A percentile compares a stretch with the other conserved stretches of the same genome.
phyloP scores from a whole-genome alignment of 2,888 invertebrate genomes.

The Poecilus cupreus region DNA sequence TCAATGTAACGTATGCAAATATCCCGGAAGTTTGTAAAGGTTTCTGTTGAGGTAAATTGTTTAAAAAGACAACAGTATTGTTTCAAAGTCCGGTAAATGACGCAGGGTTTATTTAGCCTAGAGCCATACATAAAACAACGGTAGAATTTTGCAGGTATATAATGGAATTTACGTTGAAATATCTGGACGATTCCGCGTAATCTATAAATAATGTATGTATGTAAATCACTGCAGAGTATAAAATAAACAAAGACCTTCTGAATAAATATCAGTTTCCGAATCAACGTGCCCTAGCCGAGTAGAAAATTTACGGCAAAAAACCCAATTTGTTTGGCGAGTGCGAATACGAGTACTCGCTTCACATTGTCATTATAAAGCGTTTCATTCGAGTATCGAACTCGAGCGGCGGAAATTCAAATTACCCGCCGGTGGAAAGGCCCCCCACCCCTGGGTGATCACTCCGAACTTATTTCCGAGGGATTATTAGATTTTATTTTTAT shows the following conservation, averaged over 20 bases:
- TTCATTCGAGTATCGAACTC: slow-evolving; percentile 24
- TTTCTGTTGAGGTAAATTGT: no score
- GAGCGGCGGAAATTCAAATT: slow-evolving; percentile 43
- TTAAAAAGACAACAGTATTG: no score
- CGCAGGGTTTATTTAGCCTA: not conserved
- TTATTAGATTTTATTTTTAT: slow-evolving; percentile 60
- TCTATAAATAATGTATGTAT: slow-evolving; percentile 56
- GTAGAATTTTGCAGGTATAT: slow-evolving; percentile 3
- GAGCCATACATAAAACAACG: slow-evolving; percentile 10
- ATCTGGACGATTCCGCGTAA: slow-evolving; percentile 33
- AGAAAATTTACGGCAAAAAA: slow-evolving; percentile 36
- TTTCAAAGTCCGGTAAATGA: not conserved
- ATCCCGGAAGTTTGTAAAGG: no score
- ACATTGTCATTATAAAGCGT: slow-evolving; percentile 53
- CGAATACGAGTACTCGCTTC: not conserved
- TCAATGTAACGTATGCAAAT: no score
- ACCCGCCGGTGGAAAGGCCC: not conserved
- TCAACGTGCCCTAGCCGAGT: slow-evolving; percentile 39
- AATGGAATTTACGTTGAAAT: not conserved
- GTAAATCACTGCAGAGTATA: slow-evolving; percentile 45
- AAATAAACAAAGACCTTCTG: slow-evolving; percentile 54
- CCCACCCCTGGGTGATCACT: not conserved
- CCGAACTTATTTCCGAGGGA: slow-evolving; percentile 53
- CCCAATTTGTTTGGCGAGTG: slow-evolving; percentile 39
- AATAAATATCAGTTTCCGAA: slow-evolving; percentile 56